A percentile compares a stretch with the other conserved stretches of the same genome.
Evolutionary conservation across 2,888 invertebrate genomes (phyloP).

Genomic region (Apamea anceps): DNA sequence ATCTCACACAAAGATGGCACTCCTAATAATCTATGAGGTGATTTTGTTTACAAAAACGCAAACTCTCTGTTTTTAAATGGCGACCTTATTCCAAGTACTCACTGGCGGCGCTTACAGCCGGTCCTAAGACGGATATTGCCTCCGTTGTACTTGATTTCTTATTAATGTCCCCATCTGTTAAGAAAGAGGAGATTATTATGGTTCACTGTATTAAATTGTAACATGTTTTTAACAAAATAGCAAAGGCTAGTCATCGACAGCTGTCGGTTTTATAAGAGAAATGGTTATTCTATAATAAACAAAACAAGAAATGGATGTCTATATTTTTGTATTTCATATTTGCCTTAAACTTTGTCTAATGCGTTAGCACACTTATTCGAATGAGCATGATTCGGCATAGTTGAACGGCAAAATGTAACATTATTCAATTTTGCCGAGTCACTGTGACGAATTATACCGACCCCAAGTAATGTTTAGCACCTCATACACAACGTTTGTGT

Average conservation of each 20-base stretch:
- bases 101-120: conserved; percentile 88
- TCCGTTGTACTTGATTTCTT: conserved; percentile 82
- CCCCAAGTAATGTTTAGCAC: not conserved
- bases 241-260: not conserved
- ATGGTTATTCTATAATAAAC: not conserved
- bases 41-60: conserved; percentile 64
- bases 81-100: conserved; percentile 74
- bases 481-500: not conserved
- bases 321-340: not conserved
- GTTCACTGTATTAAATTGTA: conserved; percentile 33
- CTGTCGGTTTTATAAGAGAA: not conserved
- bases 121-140: conserved; percentile 84
- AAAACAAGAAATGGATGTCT: not conserved
- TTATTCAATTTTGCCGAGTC: not conserved
- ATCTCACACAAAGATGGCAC: conserved; percentile 55
- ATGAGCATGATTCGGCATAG: not conserved
- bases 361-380: not conserved
- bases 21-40: conserved; percentile 65
- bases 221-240: conserved; percentile 40
- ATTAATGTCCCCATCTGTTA: conserved; percentile 81
- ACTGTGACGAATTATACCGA: not conserved
- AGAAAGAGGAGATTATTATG: conserved; percentile 64
- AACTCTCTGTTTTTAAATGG: conserved; percentile 66
- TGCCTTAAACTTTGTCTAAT: not conserved
- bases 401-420: not conserved